Base-by-base conservation (phyloP, 2,888 invertebrate species). In the Tridacna crocea region DNA sequence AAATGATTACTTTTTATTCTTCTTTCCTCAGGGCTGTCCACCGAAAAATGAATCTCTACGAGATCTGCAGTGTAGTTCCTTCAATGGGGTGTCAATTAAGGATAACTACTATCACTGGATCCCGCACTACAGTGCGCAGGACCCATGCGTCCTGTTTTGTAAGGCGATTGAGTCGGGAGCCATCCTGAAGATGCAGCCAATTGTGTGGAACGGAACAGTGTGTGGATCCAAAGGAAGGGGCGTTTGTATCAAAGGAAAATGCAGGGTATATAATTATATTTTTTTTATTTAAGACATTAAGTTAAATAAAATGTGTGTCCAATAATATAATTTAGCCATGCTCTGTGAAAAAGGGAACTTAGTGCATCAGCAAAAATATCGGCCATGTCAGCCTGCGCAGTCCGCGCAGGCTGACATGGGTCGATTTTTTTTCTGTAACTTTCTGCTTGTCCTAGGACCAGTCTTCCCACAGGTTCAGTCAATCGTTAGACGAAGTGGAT, bases 181-280 rank as follows among this genome's bases (percentile, higher is more conserved):
- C 46, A 77, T 82, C 6, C 82, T 87, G 13, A 84, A 87, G 55
- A 84, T 87, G 79, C 81, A 79, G 24, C 36, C 75, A 1, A 60
- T 76, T 8, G 83, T 98, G 26, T 96, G 97, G 82, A 98, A 99
- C 92, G 99, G 98, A 0, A 98, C 98, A 13, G 95, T 97, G 77
- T 99, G 99, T 94, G 96, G 97, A 72, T 65, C 75, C n/a, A 61
- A 73, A 8, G 96, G 96, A 0, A 97, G 97, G 51, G 98, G 98
- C 93, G 97, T 98, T 96, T 99, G 98, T 95, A 97, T 99, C 91
- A 97, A 97, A 92, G 98, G 98, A 75, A 96, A 97, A 91, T 99
- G 98, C 94, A 97, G 97, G 97, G 98, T 98, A 93, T 55, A 15
- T 19, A 55, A 55, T 6, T 6, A 55, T 36, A 36, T n/a, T n/a